These are phyloP conservation scores for Meriones psammophilus DNA, from an alignment of 2,797 vertebrate species.

Conservation along the genomic window DNA sequence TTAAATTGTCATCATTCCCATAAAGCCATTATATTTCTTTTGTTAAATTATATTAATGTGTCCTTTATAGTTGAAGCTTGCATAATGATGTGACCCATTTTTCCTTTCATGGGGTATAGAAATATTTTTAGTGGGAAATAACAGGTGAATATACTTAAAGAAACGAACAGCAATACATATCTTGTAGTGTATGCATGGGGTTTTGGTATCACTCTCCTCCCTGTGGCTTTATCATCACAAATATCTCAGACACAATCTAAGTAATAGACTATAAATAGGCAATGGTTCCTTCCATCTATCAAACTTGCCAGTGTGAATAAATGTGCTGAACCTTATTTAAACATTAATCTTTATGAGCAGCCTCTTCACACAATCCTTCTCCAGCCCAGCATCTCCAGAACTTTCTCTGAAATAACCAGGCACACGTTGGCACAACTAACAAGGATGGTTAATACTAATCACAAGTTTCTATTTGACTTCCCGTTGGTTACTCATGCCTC, in stretches of 20 bases:
- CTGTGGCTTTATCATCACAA: constrained; percentile 72
- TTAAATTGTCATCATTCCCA: neutral
- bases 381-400: constrained; percentile 20
- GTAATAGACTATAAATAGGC: constrained; percentile 77
- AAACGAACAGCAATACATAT: neutral
- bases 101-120: neutral
- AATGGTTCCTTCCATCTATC: constrained; percentile 62
- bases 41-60: neutral
- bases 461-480: neutral
- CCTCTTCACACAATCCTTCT: neutral
- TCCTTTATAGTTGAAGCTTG: neutral
- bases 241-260: constrained; percentile 72
- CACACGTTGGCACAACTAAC: neutral
- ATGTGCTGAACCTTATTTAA: constrained; percentile 69
- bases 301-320: constrained; percentile 64
- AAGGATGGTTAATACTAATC: neutral
- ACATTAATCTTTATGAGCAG: constrained; percentile 54
- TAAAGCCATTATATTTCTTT: constrained; percentile 36
- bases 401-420: constrained; percentile 15
- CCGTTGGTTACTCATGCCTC: neutral
- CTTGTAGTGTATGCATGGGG: constrained; percentile 16
- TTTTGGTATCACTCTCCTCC: constrained; percentile 53
- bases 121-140: neutral
- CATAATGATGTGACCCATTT: neutral
- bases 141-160: neutral